Conservation (phyloP, 2,797 vertebrate species). For the Sarcophilus harrisii region DNA sequence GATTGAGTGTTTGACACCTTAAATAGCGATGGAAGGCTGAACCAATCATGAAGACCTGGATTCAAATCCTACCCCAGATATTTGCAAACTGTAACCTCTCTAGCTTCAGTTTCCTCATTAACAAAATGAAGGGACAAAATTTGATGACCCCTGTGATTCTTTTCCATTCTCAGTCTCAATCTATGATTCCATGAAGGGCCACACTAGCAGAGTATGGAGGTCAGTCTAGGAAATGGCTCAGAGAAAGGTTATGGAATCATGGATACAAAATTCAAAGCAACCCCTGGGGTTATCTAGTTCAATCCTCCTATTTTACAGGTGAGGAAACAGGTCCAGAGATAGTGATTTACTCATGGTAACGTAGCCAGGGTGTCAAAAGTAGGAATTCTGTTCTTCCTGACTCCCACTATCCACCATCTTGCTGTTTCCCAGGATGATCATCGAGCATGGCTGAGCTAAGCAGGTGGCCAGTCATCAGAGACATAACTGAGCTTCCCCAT, state of each 20-base stretch:
- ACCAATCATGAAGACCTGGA: neutral
- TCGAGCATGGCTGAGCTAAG: neutral
- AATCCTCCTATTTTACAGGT: neutral
- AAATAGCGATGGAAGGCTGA: neutral
- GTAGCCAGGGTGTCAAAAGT: neutral
- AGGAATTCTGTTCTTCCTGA: neutral
- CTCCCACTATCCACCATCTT: neutral
- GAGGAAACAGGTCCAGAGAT: neutral
- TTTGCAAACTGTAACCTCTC: neutral
- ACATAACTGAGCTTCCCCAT: neutral
- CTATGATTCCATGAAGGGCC: neutral
- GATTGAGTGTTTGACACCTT: neutral
- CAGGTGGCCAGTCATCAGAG: neutral
- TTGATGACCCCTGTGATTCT: neutral
- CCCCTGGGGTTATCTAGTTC: neutral
- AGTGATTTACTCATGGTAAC: neutral
- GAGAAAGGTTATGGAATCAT: neutral
- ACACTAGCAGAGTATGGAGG: neutral
- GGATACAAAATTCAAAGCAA: neutral
- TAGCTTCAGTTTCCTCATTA: neutral
- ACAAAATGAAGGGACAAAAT: neutral
- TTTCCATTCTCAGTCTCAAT: neutral
- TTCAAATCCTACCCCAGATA: neutral
- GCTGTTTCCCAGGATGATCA: neutral
- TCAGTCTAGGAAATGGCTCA: neutral